Conservation (phyloP, 1,140 invertebrate species). For the Drosophila bocki region DNA sequence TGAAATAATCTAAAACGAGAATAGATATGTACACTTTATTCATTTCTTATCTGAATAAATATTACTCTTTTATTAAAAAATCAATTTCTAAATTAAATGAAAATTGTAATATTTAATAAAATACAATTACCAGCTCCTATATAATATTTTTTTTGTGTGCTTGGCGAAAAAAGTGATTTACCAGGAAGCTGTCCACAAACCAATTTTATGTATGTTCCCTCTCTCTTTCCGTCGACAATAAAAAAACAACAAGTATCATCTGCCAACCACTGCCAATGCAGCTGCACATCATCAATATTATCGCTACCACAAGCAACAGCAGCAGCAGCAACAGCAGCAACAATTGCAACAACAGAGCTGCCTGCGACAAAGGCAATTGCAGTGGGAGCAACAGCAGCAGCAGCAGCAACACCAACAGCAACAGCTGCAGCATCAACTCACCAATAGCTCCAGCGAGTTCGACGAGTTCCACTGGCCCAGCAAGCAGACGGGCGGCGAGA, state of each 20-base stretch:
- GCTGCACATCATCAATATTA: constrained; percentile 78
- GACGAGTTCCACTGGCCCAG: constrained; percentile 78
- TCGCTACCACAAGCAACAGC: constrained; percentile 73
- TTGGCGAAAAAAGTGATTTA: constrained; percentile 43
- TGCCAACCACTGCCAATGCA: constrained; percentile 65
- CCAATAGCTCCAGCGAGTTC: constrained; percentile 73
- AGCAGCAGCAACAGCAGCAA: constrained; percentile 55
- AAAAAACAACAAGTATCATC: constrained; percentile 56
- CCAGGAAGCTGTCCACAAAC: constrained; percentile 57
- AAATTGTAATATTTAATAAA: background rate
- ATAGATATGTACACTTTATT: too few species aligned
- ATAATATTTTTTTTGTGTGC: background rate
- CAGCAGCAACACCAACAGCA: constrained; percentile 46
- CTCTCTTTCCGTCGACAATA: constrained; percentile 17
- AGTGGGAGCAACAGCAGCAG: constrained; percentile 58
- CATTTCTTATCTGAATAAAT: background rate
- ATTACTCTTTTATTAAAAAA: background rate
- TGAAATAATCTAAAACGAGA: background rate
- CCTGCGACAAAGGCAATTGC: constrained; percentile 60
- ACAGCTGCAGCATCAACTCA: constrained; percentile 65
- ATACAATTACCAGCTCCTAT: background rate
- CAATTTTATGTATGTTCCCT: constrained; percentile 66
- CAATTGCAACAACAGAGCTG: constrained; percentile 61
- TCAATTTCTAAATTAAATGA: background rate
- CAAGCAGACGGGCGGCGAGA: constrained; percentile 53